Evolutionary conservation across 2,888 invertebrate species (phyloP).

Genomic region (Tenthredo scrophulariae): DNA sequence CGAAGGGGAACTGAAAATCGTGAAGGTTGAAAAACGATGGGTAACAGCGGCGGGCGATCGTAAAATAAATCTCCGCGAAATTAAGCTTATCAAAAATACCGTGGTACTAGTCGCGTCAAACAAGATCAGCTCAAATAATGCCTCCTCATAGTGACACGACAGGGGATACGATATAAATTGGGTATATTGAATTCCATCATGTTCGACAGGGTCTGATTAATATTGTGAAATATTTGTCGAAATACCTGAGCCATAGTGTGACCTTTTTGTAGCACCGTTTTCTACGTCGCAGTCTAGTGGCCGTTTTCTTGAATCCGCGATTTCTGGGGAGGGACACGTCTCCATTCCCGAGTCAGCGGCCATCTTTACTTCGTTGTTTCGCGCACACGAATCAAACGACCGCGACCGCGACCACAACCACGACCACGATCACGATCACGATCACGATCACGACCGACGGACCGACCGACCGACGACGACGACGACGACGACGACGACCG

Average conservation of each 20-base stretch:
- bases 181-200: neutral
- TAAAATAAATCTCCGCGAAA: neutral
- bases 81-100: constrained; percentile 10
- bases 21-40: neutral
- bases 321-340: constrained; percentile 96
- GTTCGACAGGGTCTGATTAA: constrained; percentile 44
- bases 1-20: neutral
- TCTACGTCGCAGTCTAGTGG: constrained; percentile 93
- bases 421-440: constrained; percentile 55
- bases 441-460: constrained; percentile 61
- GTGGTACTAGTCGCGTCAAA: constrained; percentile 37
- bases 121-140: constrained; percentile 34
- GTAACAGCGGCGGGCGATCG: neutral
- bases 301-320: constrained; percentile 93
- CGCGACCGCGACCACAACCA: constrained; percentile 57
- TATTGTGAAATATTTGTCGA: constrained; percentile 36
- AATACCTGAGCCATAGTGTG: constrained; percentile 93
- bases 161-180: constrained; percentile 5
- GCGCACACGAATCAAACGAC: constrained; percentile 61
- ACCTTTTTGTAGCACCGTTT: constrained; percentile 93
- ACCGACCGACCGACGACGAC: constrained; percentile 64
- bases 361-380: constrained; percentile 82
- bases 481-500: constrained; percentile 61
- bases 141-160: constrained; percentile 32
- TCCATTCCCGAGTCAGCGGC: constrained; percentile 96